Conservation (phyloP, 2,888 invertebrate genomes). For the Anthophora plumipes region DNA sequence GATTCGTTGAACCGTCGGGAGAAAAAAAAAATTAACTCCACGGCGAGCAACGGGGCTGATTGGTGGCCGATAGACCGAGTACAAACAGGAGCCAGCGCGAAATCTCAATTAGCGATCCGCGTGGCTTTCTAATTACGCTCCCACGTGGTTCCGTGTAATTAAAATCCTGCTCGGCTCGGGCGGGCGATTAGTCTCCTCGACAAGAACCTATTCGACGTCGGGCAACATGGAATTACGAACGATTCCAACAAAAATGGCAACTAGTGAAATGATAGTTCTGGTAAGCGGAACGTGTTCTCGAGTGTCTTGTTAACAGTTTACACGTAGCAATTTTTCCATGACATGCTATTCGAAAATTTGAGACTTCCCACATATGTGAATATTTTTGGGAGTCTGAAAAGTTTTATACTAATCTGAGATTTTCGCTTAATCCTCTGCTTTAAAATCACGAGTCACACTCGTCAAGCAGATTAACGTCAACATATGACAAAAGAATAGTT, state of each 20-base stretch:
- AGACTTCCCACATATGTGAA: too few species aligned
- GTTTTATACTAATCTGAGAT: too few species aligned
- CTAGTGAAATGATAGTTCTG: neutral
- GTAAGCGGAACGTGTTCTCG: conserved; percentile 1
- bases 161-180: conserved; percentile 44
- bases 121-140: conserved; percentile 56
- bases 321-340: too few species aligned
- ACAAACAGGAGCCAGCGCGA: conserved; percentile 48
- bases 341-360: too few species aligned
- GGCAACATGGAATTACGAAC: neutral
- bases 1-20: conserved; percentile 24
- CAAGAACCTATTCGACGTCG: conserved; percentile 11
- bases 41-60: conserved; percentile 28
- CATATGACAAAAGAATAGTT: too few species aligned
- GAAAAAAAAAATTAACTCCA: conserved; percentile 15
- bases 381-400: too few species aligned
- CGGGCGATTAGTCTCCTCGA: conserved; percentile 40
- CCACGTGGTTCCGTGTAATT: conserved; percentile 52
- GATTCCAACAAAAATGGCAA: neutral
- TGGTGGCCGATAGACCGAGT: conserved; percentile 46
- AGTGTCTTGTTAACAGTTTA: neutral
- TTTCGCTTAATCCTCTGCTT: too few species aligned
- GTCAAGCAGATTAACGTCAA: too few species aligned
- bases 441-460: too few species aligned
- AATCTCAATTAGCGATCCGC: conserved; percentile 60